These are phyloP conservation scores for Anniella stebbinsi DNA, from an alignment of 2,797 vertebrate genomes.

Conservation along the genomic window DNA sequence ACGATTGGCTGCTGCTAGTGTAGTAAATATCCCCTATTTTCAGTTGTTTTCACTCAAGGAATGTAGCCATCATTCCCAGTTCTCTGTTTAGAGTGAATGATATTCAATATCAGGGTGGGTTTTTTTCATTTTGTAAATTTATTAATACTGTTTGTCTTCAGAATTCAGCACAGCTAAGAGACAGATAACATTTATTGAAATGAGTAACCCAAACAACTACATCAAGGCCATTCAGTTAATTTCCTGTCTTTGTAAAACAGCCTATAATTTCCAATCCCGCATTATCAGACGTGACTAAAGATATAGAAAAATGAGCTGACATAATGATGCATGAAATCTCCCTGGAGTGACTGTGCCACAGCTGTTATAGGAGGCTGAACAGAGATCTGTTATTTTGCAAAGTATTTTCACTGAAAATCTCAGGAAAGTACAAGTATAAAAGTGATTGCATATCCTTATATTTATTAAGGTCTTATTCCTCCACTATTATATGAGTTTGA, in stretches of 20 bases:
- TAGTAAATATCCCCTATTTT: background rate
- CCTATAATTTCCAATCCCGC: constrained; percentile 51
- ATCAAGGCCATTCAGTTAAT: constrained; percentile 53
- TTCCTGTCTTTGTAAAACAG: constrained; percentile 53
- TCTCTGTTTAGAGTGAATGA: constrained; percentile 18
- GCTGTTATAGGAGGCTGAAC: constrained; percentile 41
- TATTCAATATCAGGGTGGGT: background rate
- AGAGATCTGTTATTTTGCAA: constrained; percentile 19
- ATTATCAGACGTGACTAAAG: constrained; percentile 56
- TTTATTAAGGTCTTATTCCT: background rate
- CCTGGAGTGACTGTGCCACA: constrained; percentile 46
- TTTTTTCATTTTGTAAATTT: constrained; percentile 19
- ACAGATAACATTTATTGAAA: constrained; percentile 32
- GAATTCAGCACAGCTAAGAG: constrained; percentile 35
- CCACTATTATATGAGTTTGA: constrained; percentile 46
- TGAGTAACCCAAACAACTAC: constrained; percentile 45
- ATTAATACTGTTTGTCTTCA: constrained; percentile 25
- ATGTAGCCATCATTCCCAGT: constrained; percentile 10
- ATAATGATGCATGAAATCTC: constrained; percentile 45
- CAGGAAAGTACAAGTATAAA: constrained; percentile 30
- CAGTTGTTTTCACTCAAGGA: background rate
- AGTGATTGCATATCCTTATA: background rate
- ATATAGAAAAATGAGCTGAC: constrained; percentile 53
- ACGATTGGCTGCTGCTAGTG: background rate
- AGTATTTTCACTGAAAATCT: constrained; percentile 48